These are phyloP conservation scores for Phortica variegata DNA, from an alignment of 1,140 invertebrate genomes.

Conservation along the genomic window DNA sequence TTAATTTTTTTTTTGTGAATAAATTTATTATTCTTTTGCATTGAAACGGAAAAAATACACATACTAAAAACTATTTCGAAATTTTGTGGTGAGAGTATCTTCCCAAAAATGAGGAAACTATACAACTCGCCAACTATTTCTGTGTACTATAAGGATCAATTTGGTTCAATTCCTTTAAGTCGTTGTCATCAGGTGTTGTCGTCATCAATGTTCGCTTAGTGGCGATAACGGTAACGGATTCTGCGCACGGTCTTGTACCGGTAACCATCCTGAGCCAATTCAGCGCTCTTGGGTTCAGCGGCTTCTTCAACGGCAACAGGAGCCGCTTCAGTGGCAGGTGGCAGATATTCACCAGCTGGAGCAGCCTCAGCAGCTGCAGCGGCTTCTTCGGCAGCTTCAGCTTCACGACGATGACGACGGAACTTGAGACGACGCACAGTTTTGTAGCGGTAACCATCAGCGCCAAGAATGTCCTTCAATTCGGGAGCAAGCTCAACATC, in stretches of 20 bases:
- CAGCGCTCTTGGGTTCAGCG: constrained; percentile 35
- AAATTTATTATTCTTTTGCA: constrained; percentile 49
- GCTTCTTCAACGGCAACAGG: constrained; percentile 16
- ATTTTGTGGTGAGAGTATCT: constrained; percentile 5
- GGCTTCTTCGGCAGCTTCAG: constrained; percentile 8
- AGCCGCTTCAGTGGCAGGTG: constrained; percentile 27
- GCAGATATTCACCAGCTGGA: constrained; percentile 32
- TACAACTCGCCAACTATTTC: background rate
- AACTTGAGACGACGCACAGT: constrained; percentile 44
- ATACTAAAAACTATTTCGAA: constrained; percentile 8
- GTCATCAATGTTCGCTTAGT: constrained; percentile 20
- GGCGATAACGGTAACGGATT: constrained; percentile 43
- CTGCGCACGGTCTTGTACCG: constrained; percentile 51
- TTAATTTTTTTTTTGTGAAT: constrained; percentile 31
- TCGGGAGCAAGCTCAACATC: constrained; percentile 43
- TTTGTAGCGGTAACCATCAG: constrained; percentile 49
- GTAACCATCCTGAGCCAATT: constrained; percentile 45
- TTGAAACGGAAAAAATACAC: constrained; percentile 15
- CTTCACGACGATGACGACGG: constrained; percentile 46
- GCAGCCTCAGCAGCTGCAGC: constrained; percentile 12
- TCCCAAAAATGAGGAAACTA: background rate
- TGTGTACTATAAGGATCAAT: constrained; percentile 47
- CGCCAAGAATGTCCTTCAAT: constrained; percentile 37
- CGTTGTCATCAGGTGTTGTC: constrained; percentile 7
- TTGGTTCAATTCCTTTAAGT: constrained; percentile 38